Evolutionary conservation across 2,113 vertebrate species (phyloP).

Genomic region (Barbus barbus): DNA sequence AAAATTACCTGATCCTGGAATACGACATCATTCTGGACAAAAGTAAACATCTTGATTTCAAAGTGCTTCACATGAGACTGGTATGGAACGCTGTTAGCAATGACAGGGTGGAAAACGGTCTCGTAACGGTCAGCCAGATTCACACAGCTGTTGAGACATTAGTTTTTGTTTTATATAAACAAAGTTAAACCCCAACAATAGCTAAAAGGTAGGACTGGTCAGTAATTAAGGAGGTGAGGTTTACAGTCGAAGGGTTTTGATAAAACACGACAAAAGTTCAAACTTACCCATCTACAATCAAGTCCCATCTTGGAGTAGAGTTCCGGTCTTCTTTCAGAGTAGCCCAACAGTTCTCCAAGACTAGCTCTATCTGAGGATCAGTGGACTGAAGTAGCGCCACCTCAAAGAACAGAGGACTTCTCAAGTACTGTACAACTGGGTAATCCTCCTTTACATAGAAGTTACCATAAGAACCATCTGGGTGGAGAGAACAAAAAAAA

Average conservation of each 20-base stretch:
- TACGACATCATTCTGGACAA: slow-evolving; percentile 52
- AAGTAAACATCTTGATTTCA: slow-evolving; percentile 71
- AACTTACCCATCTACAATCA: slow-evolving; percentile 50
- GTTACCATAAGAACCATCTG: slow-evolving; percentile 63
- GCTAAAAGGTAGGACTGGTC: too few relatives aligned
- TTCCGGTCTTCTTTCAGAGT: slow-evolving; percentile 9
- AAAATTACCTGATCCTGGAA: slow-evolving; percentile 61
- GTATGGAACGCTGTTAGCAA: slow-evolving; percentile 58
- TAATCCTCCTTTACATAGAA: slow-evolving; percentile 70
- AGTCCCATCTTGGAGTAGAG: slow-evolving; percentile 43
- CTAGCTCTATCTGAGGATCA: slow-evolving; percentile 46
- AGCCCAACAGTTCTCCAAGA: slow-evolving; percentile 55
- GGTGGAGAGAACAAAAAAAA: not conserved
- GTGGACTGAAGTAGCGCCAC: slow-evolving; percentile 36
- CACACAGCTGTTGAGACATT: slow-evolving; percentile 67
- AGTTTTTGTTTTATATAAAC: too few relatives aligned
- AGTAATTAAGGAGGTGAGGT: too few relatives aligned
- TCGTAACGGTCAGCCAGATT: slow-evolving; percentile 60
- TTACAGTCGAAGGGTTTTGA: too few relatives aligned
- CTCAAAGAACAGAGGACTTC: slow-evolving; percentile 70
- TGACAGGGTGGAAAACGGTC: slow-evolving; percentile 66
- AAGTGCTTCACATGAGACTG: slow-evolving; percentile 72
- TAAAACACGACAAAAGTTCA: too few relatives aligned
- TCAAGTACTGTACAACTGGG: slow-evolving; percentile 68
- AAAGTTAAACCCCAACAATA: too few relatives aligned